phyloP scores from a whole-genome alignment of 2,888 invertebrate genomes.

The Corbicula japonica region DNA sequence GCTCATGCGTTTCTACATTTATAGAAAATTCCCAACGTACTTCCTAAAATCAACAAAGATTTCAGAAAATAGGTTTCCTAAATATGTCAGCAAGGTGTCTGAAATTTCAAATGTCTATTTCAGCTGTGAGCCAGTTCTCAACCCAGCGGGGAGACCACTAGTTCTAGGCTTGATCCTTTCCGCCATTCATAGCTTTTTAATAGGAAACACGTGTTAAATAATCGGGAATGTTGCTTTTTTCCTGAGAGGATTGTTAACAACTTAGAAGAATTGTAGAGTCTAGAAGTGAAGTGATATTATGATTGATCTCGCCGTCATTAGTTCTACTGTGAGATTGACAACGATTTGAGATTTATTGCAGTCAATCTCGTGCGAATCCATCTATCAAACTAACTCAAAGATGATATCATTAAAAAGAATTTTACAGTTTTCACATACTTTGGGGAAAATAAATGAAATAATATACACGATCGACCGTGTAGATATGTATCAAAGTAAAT shows the following conservation, averaged over 20 bases:
- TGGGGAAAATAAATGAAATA: slow-evolving; percentile 11
- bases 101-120: too few species aligned
- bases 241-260: slow-evolving; percentile 12
- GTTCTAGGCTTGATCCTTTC: too few species aligned
- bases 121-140: too few species aligned
- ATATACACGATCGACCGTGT: slow-evolving; percentile 25
- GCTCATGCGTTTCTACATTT: too few species aligned
- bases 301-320: slow-evolving; percentile 46
- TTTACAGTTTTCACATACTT: slow-evolving; percentile 27
- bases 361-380: slow-evolving; percentile 44
- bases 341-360: slow-evolving; percentile 26
- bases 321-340: slow-evolving; percentile 47
- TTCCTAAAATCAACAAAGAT: too few species aligned
- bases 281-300: slow-evolving; percentile 21
- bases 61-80: too few species aligned
- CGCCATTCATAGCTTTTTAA: too few species aligned
- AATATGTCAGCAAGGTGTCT: too few species aligned
- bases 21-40: too few species aligned
- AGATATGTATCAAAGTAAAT: slow-evolving; percentile 28
- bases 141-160: too few species aligned
- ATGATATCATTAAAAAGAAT: slow-evolving; percentile 40
- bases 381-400: slow-evolving; percentile 44
- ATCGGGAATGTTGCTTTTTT: slow-evolving; percentile 14
- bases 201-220: slow-evolving; percentile 24
- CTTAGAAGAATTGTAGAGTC: slow-evolving; percentile 15